Evolutionary conservation across 2,797 vertebrate genomes (phyloP), one percentile per base, ranked within the genome.

Genomic region (Heteromormyrus szaboi): DNA sequence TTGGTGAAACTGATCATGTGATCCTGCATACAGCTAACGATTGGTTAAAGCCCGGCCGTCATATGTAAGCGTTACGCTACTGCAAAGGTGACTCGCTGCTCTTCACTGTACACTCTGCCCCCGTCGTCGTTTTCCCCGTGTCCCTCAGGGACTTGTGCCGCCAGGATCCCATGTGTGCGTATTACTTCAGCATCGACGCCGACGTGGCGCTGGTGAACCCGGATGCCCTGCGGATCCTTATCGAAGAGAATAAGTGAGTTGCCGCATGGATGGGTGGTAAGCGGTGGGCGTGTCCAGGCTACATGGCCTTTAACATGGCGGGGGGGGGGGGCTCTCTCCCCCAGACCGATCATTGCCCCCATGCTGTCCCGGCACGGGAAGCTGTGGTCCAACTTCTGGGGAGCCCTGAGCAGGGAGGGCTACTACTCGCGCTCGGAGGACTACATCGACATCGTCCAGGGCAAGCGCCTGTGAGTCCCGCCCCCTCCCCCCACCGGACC

Each of bases 371-470:
- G 94, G 86, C 96, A 97, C 0, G 97, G 97, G 5, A 98, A 98
- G 89, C 96, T 98, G 83, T 98, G 97, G 97, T 97, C 97, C 29
- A 98, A 98, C 93, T 98, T 98, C 93, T 98, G 97, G 97, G 97
- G 97, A 0, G 97, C 97, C 4, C 92, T 98, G 91, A 98, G 96
- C 93, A 95, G 96, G 0, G 97, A 98, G 0, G 97, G 97, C 0
- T 98, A 93, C 91, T 98, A 98, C 53, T 96, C 96, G 0, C 96
- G 97, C 1, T 97, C 97, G 0, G 97, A 98, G 81, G 97, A 98
- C 91, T 98, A 98, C 33, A 97, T 98, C 25, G 97, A 98, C 91
- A 95, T 98, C 25, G 97, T 98, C 4, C 97, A 98, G 94, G 95
- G 94, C 44, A 98, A 97, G 92, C 95, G 97, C 92, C 91, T 94